Conservation (phyloP, 1,140 invertebrate species). For the Lasioglossum albipes region DNA sequence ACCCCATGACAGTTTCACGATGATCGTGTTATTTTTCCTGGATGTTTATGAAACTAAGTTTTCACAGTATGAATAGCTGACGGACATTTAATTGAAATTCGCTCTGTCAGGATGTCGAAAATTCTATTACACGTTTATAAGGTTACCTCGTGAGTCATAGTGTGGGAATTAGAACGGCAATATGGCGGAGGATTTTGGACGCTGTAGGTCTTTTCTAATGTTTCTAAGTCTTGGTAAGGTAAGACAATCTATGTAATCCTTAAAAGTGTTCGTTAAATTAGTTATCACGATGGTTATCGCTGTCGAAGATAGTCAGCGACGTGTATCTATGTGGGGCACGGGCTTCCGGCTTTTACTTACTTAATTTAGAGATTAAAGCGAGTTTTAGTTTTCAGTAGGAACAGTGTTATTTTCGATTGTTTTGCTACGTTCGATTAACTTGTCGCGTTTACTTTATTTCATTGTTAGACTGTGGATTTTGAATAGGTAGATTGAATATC, state of each 20-base stretch:
- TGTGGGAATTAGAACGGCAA: background rate
- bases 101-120: too few species aligned
- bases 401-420: too few species aligned
- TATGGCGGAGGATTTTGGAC: background rate
- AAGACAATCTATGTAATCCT: conserved; percentile 37
- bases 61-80: too few species aligned
- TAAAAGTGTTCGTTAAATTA: conserved; percentile 48
- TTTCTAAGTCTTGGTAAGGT: background rate
- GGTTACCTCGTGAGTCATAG: conserved; percentile 13
- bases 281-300: conserved; percentile 56
- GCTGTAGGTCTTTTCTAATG: background rate
- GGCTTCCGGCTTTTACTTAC: conserved; percentile 48
- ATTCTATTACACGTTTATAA: background rate
- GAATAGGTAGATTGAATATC: too few species aligned
- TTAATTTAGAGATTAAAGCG: conserved; percentile 7
- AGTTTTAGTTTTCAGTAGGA: too few species aligned
- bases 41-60: too few species aligned
- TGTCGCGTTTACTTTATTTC: too few species aligned
- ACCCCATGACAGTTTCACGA: too few species aligned
- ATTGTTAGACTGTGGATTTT: too few species aligned
- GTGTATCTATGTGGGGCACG: conserved; percentile 46
- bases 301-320: conserved; percentile 23
- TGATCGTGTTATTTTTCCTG: too few species aligned
- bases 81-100: too few species aligned
- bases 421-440: too few species aligned